Base-by-base conservation (phyloP, 2,888 invertebrate species). In the Ectobius pallidus region DNA sequence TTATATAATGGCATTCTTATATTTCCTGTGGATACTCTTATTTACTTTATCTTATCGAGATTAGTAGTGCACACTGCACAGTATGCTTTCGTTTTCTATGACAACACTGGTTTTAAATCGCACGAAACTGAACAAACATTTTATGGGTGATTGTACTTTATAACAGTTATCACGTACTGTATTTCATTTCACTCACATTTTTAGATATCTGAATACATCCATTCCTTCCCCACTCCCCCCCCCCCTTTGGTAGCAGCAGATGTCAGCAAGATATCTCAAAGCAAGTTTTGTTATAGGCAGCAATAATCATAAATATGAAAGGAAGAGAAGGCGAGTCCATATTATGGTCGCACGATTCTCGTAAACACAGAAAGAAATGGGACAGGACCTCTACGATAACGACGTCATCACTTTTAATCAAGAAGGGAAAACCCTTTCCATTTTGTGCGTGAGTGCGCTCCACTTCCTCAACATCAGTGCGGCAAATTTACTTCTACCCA, bases 351-450 rank as follows among this genome's bases (percentile, higher is more conserved):
- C 0, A 49, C 49, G 49, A 49, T 49, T 49, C 49, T n/a, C 22
- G n/a, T 49, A 49, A 49, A 49, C 49, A 49, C 22, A 49, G 49
- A 49, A 49, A 18, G 20, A 49, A 49, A 49, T 39, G 39, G 39
- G 39, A 39, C 39, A 39, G 39, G 49, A 11, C 11, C 22, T 49
- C 20, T 4, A 11, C 20, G 49, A 49, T 49, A 49, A 49, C 20
- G 20, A 22, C 3, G 6, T 49, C 49, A 49, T 49, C 18, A 20
- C 20, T 49, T 4, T 3, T 20, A 49, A 49, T 49, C 49, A 49
- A 18, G 44, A 14, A 14, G n/a, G 4, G 44, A 4, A 14, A 44
- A 44, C 44, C 18, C 3, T 18, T 44, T 4, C 11, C 44, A n/a
- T n/a, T n/a, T n/a, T n/a, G n/a, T n/a, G n/a, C n/a, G n/a, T n/a